Conservation (phyloP, 2,113 vertebrate genomes). For the Pluvianellus socialis region DNA sequence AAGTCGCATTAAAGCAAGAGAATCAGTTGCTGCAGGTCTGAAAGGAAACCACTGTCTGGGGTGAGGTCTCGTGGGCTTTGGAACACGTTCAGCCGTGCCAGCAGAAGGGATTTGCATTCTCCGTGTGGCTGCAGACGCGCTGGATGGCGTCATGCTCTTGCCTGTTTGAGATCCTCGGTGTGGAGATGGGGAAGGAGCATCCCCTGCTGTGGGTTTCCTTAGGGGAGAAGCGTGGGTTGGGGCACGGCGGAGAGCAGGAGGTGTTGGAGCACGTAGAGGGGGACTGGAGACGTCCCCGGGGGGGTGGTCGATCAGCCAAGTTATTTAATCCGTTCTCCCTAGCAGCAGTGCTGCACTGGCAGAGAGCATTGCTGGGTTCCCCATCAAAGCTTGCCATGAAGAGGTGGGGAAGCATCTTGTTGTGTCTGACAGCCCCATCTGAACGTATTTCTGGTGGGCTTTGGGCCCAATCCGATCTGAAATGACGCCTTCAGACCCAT, state of each 20-base stretch:
- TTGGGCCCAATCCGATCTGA: background rate
- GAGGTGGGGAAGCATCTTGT: rapidly evolving
- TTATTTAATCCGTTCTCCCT: no score
- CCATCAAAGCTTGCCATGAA: background rate
- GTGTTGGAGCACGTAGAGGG: background rate
- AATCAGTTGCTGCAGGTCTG: background rate
- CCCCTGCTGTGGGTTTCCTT: background rate
- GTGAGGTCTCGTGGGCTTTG: background rate
- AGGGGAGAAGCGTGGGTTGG: rapidly evolving
- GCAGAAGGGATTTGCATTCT: background rate
- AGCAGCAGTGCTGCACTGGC: background rate
- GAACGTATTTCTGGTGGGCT: background rate
- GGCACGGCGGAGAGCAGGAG: background rate
- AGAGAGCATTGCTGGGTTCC: background rate
- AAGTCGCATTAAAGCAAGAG: background rate
- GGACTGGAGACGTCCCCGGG: background rate
- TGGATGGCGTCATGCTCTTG: background rate
- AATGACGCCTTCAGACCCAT: background rate
- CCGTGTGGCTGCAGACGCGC: background rate
- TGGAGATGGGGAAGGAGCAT: background rate
- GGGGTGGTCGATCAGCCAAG: background rate
- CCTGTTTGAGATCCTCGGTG: rapidly evolving
- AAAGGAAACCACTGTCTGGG: background rate
- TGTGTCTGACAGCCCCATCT: background rate
- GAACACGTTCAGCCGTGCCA: rapidly evolving